A percentile compares a stretch with the other conserved stretches of the same genome.
Evolutionary conservation across 2,113 vertebrate species (phyloP).

Genomic region (Spea multiplicata): DNA sequence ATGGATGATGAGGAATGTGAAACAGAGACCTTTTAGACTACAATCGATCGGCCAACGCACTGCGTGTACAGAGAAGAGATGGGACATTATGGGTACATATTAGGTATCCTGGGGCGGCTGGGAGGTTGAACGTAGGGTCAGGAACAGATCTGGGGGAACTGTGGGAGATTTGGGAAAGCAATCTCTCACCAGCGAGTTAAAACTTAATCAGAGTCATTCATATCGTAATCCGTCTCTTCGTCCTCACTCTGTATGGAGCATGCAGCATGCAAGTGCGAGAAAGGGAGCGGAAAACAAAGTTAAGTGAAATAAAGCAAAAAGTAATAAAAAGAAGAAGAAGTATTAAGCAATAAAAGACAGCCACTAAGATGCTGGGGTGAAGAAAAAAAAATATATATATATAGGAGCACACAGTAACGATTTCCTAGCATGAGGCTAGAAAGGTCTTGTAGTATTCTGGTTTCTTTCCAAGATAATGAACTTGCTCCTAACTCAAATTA

Average conservation of each 20-base stretch:
- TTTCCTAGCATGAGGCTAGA: no score
- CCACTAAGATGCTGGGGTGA: no score
- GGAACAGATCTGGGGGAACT: neutral
- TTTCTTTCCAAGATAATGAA: no score
- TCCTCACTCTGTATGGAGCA: conserved; percentile 80
- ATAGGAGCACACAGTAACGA: no score
- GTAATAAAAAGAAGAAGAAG: neutral
- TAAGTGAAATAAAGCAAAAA: neutral
- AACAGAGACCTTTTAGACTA: no score
- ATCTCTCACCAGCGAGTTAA: conserved; percentile 80
- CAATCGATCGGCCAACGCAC: no score
- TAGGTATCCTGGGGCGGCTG: neutral
- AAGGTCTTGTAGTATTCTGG: no score
- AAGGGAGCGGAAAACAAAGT: conserved; percentile 29
- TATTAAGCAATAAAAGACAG: no score
- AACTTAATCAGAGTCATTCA: conserved; percentile 86
- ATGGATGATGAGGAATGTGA: no score
- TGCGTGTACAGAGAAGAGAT: no score
- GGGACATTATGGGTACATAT: neutral
- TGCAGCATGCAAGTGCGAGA: conserved; percentile 60
- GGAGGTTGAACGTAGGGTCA: neutral
- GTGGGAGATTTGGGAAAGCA: conserved; percentile 50
- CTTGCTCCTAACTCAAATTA: no score
- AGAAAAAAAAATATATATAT: no score
- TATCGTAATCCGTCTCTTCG: conserved; percentile 79